phyloP scores from a whole-genome alignment of 2,113 vertebrate genomes.

The Hippopotamus amphibius region DNA sequence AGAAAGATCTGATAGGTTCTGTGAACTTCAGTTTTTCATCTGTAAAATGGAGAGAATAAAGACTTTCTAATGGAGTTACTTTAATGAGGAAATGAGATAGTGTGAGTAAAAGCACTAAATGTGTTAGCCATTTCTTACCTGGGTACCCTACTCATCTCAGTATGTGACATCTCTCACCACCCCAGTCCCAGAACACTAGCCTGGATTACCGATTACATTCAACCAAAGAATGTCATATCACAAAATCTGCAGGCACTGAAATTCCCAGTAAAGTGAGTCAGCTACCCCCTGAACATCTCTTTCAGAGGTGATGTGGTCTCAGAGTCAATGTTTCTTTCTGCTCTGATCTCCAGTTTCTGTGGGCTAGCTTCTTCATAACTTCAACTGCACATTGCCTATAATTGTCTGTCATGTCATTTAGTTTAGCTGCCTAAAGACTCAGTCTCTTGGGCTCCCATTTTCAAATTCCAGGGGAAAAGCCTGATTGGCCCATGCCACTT shows the following conservation, averaged over 20 bases:
- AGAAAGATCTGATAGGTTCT: background rate
- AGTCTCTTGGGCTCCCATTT: background rate
- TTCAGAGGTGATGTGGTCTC: background rate
- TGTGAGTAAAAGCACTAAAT: background rate
- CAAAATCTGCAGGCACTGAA: background rate
- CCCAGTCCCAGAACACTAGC: background rate
- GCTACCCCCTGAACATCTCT: background rate
- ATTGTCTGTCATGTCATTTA: background rate
- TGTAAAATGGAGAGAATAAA: constrained; percentile 9
- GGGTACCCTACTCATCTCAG: background rate
- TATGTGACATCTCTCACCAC: background rate
- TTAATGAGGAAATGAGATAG: background rate
- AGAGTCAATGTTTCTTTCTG: background rate
- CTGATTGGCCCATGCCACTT: background rate
- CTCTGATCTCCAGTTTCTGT: background rate
- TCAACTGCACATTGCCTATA: background rate
- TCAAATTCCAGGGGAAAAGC: background rate
- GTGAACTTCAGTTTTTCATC: background rate
- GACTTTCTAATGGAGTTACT: background rate
- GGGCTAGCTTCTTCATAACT: background rate
- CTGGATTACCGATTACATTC: background rate
- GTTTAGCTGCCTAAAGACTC: background rate
- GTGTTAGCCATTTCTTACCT: background rate
- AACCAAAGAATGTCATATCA: background rate
- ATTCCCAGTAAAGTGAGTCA: background rate